These are phyloP conservation scores for Nylanderia fulva DNA, from an alignment of 1,140 invertebrate genomes.

Conservation along the genomic window DNA sequence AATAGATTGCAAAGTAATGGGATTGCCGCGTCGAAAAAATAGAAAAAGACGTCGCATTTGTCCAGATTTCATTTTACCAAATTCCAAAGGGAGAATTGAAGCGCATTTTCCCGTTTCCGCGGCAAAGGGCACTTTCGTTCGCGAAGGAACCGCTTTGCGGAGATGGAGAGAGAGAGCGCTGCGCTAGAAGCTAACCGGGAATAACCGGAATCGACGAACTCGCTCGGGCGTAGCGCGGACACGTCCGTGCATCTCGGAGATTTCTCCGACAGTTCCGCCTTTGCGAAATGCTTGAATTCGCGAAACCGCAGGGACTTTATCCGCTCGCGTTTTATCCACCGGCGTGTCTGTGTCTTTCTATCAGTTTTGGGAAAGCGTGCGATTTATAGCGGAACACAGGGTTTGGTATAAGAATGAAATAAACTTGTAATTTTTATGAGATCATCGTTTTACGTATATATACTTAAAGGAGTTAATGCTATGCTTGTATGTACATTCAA, in stretches of 20 bases:
- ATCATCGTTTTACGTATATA: background rate
- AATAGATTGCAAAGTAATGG: slow-evolving; percentile 5
- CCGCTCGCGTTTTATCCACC: slow-evolving; percentile 20
- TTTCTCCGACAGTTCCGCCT: slow-evolving; percentile 38
- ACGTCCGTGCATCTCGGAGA: slow-evolving; percentile 36
- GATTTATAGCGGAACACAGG: background rate
- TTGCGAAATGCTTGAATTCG: slow-evolving; percentile 10
- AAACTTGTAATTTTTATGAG: background rate
- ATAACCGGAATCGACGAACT: slow-evolving; percentile 55
- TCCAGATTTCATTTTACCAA: slow-evolving; percentile 21
- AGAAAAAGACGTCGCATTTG: slow-evolving; percentile 21
- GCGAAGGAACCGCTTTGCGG: slow-evolving; percentile 28
- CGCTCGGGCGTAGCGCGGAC: slow-evolving; percentile 36
- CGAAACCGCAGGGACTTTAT: slow-evolving; percentile 34
- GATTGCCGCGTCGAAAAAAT: background rate
- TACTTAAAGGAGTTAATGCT: background rate
- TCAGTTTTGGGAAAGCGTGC: slow-evolving; percentile 8
- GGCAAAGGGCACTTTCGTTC: slow-evolving; percentile 43
- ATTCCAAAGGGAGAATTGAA: slow-evolving; percentile 55
- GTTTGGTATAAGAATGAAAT: background rate
- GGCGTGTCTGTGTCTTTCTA: slow-evolving; percentile 3
- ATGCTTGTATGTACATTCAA: background rate
- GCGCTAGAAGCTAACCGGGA: slow-evolving; percentile 34
- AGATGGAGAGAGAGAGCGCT: slow-evolving; percentile 30
- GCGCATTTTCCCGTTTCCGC: slow-evolving; percentile 39